Base-by-base conservation (phyloP, 1,140 invertebrate species). In the Anadara kagoshimensis region DNA sequence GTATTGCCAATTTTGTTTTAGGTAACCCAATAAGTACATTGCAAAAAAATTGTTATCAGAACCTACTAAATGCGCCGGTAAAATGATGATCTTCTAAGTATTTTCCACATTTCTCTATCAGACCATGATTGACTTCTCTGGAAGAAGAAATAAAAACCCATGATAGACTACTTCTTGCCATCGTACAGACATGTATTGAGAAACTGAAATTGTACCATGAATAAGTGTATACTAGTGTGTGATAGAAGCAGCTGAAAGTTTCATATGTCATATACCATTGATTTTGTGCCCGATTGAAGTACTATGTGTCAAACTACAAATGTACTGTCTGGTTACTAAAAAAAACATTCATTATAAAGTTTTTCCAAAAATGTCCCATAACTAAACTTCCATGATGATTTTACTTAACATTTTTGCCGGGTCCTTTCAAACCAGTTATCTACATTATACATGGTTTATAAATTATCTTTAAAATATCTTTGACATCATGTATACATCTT, bases 81-180 rank as follows among this genome's bases (percentile, higher is more conserved):
- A 94, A 89, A 47, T 91, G 91, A 51, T 90, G 89, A 49, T 90
- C 84, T 3, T 87, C 85, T 18, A 94, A 87, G 83, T 90, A 92
- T 76, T 92, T 88, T 0, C 92, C 93, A 83, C 94, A 94, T n/a
- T 87, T 75, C n/a, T 91, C 90, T 70, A 94, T 93, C 4, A 91
- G 78, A 1, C 86, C 83, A 51, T 91, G 88, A 83, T 94, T 93
- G 8, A 92, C 68, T 26, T 88, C 85, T 64, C 86, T 84, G 22
- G 63, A 78, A 66, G 8, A 10, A 47, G 16, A 47, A 47, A 47
- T 8, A 47, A 47, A 47, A 10, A 16, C 8, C 8, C 16, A 8
- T 16, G 45, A 47, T 47, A 10, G 16, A 47, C 8, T 47, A 10
- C 16, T 47, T 10, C 8, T 16, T 16, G 8, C 45, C 16, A 47